Base-by-base conservation (phyloP, 2,113 vertebrate genomes). In the Gnathonemus echidnorhynchus region DNA sequence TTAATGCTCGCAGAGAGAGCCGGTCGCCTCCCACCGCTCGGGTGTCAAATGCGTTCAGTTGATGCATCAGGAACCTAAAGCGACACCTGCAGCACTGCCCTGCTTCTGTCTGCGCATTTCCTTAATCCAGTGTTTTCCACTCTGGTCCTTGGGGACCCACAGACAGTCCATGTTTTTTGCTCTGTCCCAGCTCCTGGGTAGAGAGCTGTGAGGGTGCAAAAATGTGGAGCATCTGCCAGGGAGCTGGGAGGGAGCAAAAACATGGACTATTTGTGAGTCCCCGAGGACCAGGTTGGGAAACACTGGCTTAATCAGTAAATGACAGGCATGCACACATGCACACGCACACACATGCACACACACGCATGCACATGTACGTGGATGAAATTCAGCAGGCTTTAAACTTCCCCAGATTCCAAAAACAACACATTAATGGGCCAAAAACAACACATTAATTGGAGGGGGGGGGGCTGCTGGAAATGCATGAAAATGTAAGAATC, bases 1-100 rank as follows among this genome's bases (percentile, higher is more conserved):
- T 80, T 39, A 39, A 53, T 56, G 50, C 19, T 21, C 15, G 8
- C 35, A 58, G 10, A 49, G 19, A 19, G 62, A 91, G 87, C 58
- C 45, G 52, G 88, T 88, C 77, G 46, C 88, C 89, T 89, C 91
- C 83, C 58, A 89, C 92, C 90, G 80, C 91, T 93, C 88, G 85
- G n/a, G 89, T 92, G 89, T 91, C 90, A 92, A 91, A 90, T 91
- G 90, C 90, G 92, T 86, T 90, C 89, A 88, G 87, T 89, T 77
- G 80, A 88, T 90, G 90, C 86, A 87, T 93, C 90, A 90, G 45
- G 56, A 24, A 92, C 91, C 89, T 91, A 93, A 93, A 92, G 86
- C 86, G 62, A 53, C 90, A 90, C 86, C 88, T 91, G 83, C 89
- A 56, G 42, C 2, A 19, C 48, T 88, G 53, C 80, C 91, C 92